Base-by-base conservation (phyloP, 1,140 invertebrate genomes). In the Subanguina moxae region DNA sequence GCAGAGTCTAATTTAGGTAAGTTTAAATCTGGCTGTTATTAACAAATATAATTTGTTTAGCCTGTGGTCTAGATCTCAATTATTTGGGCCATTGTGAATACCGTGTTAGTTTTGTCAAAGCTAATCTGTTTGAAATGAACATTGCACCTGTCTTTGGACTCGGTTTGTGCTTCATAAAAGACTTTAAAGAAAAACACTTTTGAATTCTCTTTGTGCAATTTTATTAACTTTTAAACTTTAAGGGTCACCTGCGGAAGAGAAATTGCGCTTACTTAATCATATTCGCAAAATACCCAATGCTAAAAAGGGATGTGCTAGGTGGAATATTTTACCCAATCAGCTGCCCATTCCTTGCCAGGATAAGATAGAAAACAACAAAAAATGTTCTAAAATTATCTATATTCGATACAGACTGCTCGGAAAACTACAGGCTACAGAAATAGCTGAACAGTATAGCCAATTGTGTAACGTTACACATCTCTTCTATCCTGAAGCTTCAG, bases 61-160 rank as follows among this genome's bases (percentile, higher is more conserved):
- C 27, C 19, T 64, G 62, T 28, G 62, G 62, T 25, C 30, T 23
- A 9, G 28, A 45, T 45, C 23, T 52, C 3, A 1, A 52, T 5
- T 52, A 21, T 15, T 32, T 64, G 1, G 42, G 62, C 17, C 28
- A 64, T 9, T 64, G 62, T 28, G 42, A 64, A 28, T 64, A 64
- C 27, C 27, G 42, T 17, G 38, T 59, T 23, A 64, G 28, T 23
- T 64, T 64, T 59, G 28, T 48, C 23, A 32, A 64, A 38, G n/a
- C 58, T 5, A n/a, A 45, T 61, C 15, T 61, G 28, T 30, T 21
- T 45, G 42, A 61, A 61, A n/a, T 45, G n/a, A 17, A 61, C n/a
- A 45, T 7, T 15, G 58, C 58, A 28, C 58, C 58, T 19, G 28
- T 45, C 3, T 61, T 61, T 45, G 58, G 58, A 61, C 19, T 61